phyloP scores from a whole-genome alignment of 2,113 vertebrate species.

The Stomatorhinus ivindoensis region DNA sequence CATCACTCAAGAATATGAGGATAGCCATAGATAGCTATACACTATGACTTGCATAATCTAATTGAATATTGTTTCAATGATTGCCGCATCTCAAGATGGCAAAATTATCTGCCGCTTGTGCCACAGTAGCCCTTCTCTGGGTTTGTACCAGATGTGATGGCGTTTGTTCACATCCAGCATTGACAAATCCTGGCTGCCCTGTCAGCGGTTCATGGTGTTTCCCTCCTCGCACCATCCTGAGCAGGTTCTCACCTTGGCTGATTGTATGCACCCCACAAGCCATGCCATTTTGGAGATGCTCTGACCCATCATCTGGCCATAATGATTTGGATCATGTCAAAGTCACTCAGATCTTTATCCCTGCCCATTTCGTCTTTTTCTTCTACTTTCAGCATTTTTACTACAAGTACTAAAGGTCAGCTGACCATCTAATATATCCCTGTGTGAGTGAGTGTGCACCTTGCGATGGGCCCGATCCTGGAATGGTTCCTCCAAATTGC shows the following conservation, averaged over 20 bases:
- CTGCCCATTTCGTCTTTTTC: no score
- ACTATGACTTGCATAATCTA: not conserved
- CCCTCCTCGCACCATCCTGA: not conserved
- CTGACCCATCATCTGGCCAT: not conserved
- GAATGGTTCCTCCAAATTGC: not conserved
- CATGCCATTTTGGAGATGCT: not conserved
- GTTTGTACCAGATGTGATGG: not conserved
- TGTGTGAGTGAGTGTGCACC: not conserved
- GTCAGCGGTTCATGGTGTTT: not conserved
- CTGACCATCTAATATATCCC: no score
- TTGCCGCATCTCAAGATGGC: not conserved
- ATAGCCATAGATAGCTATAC: not conserved
- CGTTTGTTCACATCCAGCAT: not conserved
- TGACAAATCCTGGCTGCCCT: not conserved
- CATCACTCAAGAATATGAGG: not conserved
- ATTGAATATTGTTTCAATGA: not conserved
- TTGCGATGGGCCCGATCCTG: not conserved
- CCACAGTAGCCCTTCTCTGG: not conserved
- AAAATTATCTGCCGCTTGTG: not conserved
- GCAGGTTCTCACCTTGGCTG: not conserved
- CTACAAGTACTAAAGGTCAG: no score
- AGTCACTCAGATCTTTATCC: not conserved
- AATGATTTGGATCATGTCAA: not conserved
- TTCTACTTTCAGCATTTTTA: no score
- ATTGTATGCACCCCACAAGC: not conserved